Conservation (phyloP, 2,888 invertebrate genomes). For the Octonoba sinensis region DNA sequence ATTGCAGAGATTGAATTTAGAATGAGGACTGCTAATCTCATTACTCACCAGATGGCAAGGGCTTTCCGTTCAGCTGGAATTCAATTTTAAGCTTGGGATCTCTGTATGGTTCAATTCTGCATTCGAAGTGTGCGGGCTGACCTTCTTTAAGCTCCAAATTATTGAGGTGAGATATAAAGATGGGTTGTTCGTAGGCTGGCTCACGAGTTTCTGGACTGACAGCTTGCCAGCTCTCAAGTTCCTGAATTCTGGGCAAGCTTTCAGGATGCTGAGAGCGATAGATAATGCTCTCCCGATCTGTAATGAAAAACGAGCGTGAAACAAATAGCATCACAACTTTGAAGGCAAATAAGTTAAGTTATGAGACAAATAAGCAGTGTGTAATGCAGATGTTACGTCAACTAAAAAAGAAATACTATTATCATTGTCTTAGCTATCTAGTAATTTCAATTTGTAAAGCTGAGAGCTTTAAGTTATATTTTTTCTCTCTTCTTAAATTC, state of each 20-base stretch:
- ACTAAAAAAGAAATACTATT: too few species aligned
- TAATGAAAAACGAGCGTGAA: neutral
- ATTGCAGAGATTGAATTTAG: too few species aligned
- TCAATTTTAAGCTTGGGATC: conserved; percentile 90
- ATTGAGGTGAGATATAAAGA: conserved; percentile 90
- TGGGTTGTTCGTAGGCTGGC: conserved; percentile 84
- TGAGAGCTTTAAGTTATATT: too few species aligned
- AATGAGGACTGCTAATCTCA: too few species aligned
- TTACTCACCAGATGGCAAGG: conserved; percentile 75
- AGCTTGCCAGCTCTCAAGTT: conserved; percentile 81
- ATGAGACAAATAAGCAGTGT: too few species aligned
- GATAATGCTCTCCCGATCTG: conserved; percentile 87
- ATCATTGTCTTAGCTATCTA: too few species aligned
- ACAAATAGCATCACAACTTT: too few species aligned
- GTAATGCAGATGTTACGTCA: too few species aligned
- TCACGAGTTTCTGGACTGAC: conserved; percentile 77
- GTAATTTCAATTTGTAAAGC: too few species aligned
- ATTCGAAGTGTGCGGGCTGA: conserved; percentile 90
- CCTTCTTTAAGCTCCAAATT: conserved; percentile 90
- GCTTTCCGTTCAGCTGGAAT: conserved; percentile 95
- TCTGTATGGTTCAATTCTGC: conserved; percentile 90
- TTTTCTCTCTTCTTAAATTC: too few species aligned
- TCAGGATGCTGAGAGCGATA: conserved; percentile 90
- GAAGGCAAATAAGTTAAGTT: too few species aligned
- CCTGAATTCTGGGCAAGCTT: conserved; percentile 86